Percentiles rank a stretch among this genome's conserved stretches.
These are phyloP conservation scores for Archegozetes longisetosus DNA, from an alignment of 1,140 invertebrate species.

Conservation along the genomic window DNA sequence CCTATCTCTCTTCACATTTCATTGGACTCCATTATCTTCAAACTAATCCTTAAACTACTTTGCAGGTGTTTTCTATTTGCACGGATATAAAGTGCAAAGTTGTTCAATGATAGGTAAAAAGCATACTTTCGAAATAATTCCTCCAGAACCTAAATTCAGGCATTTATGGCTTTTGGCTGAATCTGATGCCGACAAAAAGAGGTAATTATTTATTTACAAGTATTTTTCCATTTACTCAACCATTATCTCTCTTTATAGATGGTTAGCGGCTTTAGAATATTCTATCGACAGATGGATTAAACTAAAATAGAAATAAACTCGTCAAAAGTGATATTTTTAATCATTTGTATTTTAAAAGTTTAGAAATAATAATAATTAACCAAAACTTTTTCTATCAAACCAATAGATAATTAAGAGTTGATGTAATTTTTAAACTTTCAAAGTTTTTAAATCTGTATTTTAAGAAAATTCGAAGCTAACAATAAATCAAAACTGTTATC, in stretches of 20 bases:
- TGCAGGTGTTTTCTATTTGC: slow-evolving; percentile 71
- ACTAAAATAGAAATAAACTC: slow-evolving; percentile 32
- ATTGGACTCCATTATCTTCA: not conserved
- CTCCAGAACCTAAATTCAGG: slow-evolving; percentile 64
- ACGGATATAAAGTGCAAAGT: slow-evolving; percentile 75
- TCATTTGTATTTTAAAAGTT: no score
- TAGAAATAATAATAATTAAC: no score
- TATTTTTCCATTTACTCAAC: not conserved
- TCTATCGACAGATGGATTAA: slow-evolving; percentile 93
- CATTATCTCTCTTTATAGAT: slow-evolving; percentile 44
- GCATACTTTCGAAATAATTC: slow-evolving; percentile 75
- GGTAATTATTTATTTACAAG: slow-evolving; percentile 38
- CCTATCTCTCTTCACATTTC: not conserved
- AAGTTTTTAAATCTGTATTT: no score
- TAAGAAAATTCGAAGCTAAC: no score
- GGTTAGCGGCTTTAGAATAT: slow-evolving; percentile 82
- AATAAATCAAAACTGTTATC: no score
- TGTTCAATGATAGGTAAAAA: slow-evolving; percentile 47
- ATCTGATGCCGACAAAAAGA: slow-evolving; percentile 83
- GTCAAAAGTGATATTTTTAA: no score
- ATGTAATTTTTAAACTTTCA: no score
- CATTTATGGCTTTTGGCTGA: slow-evolving; percentile 84
- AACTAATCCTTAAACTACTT: no score
- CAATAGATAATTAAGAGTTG: no score
- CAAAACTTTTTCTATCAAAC: no score